A percentile compares a stretch with the other conserved stretches of the same genome.
These are phyloP conservation scores for Brachypodius melanocephalos DNA, from an alignment of 2,113 vertebrate species.

Conservation along the genomic window DNA sequence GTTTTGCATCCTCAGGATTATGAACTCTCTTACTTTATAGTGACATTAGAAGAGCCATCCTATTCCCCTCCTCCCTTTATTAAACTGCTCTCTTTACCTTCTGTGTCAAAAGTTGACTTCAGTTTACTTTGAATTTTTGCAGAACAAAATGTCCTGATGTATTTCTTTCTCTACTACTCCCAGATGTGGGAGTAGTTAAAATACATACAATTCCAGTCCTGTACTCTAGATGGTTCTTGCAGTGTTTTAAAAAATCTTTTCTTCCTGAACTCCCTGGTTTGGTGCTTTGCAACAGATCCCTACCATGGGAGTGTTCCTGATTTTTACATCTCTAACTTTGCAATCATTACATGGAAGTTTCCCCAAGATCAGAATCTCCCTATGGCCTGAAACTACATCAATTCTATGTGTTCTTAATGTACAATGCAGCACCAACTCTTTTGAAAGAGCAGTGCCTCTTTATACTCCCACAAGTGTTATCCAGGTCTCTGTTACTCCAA, in stretches of 20 bases:
- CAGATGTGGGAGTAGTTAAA: constrained; percentile 30
- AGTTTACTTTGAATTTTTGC: background rate
- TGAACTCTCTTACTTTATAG: background rate
- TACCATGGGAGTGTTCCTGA: background rate
- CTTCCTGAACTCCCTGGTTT: background rate
- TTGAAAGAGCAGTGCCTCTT: background rate
- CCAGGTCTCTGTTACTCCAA: background rate
- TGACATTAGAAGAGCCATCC: background rate
- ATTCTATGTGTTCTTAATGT: background rate
- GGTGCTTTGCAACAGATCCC: background rate
- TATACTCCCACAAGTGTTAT: background rate
- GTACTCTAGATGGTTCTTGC: background rate
- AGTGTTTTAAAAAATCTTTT: background rate
- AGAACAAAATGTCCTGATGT: constrained; percentile 3
- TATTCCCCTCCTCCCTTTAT: background rate
- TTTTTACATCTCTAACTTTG: background rate
- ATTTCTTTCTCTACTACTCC: background rate
- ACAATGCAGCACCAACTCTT: background rate
- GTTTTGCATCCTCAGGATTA: background rate
- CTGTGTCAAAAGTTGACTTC: background rate
- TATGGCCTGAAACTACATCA: background rate
- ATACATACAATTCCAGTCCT: background rate
- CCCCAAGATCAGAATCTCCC: background rate
- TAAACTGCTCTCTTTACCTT: background rate
- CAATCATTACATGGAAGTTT: background rate